Percentiles rank a stretch among this genome's conserved stretches.
These are phyloP conservation scores for Epirrhoe alternata DNA, from an alignment of 2,888 invertebrate genomes.

Conservation along the genomic window DNA sequence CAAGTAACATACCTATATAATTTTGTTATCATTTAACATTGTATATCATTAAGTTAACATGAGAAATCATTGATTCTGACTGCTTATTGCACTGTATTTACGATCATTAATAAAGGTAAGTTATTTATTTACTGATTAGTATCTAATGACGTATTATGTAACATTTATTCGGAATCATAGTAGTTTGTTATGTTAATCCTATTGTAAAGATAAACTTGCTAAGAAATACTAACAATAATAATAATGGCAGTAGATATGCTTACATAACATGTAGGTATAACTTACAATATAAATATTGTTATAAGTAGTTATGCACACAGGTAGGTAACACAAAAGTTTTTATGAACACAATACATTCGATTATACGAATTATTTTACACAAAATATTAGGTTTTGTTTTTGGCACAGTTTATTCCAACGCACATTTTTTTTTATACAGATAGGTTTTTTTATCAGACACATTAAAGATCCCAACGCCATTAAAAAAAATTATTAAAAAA, in stretches of 20 bases:
- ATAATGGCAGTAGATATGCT: slow-evolving; percentile 37
- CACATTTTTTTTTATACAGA: background rate
- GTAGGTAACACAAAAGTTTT: no score
- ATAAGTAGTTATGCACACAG: background rate
- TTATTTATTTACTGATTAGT: slow-evolving; percentile 4
- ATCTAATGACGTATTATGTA: slow-evolving; percentile 8
- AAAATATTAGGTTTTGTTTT: background rate
- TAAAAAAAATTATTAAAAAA: background rate
- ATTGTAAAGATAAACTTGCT: slow-evolving; percentile 23
- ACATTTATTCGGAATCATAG: slow-evolving; percentile 11
- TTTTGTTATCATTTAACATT: background rate
- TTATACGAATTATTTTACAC: background rate
- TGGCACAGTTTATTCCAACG: background rate
- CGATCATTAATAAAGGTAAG: background rate
- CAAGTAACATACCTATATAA: no score
- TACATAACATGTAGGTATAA: background rate
- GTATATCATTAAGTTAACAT: background rate
- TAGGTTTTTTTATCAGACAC: background rate
- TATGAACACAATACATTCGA: background rate
- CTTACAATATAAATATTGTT: slow-evolving; percentile 17
- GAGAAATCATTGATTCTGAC: background rate
- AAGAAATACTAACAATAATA: slow-evolving; percentile 23
- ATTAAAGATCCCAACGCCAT: background rate
- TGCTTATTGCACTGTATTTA: slow-evolving; percentile 1
- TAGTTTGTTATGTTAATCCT: slow-evolving; percentile 1